A percentile compares a stretch with the other conserved stretches of the same genome.
Evolutionary conservation across 2,113 vertebrate genomes (phyloP).

Genomic region (Daubentonia madagascariensis): DNA sequence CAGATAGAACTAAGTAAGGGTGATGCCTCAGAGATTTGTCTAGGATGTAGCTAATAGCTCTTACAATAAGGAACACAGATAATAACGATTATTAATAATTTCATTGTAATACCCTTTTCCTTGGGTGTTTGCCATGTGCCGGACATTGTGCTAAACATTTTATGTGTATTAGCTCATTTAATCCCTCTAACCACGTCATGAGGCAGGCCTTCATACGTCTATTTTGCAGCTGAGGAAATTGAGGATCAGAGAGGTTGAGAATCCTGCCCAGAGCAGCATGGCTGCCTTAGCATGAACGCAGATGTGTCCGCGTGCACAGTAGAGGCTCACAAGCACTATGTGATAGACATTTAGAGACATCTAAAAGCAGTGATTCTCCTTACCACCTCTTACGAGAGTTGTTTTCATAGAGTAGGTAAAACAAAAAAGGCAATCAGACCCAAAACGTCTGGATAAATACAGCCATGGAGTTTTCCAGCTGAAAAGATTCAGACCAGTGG

Average conservation of each 20-base stretch:
- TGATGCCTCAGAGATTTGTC: not conserved
- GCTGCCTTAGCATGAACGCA: not conserved
- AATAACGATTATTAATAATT: not conserved
- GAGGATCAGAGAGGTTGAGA: not conserved
- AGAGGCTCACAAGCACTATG: not conserved
- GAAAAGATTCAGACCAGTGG: not conserved
- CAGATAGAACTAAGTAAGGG: not conserved
- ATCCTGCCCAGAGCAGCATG: not conserved
- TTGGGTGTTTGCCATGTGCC: not conserved
- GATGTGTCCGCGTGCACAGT: not conserved
- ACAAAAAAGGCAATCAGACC: not conserved
- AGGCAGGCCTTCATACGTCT: not conserved
- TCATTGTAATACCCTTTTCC: not conserved
- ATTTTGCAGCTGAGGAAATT: not conserved
- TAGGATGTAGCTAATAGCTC: not conserved
- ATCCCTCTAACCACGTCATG: not conserved
- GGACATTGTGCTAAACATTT: not conserved
- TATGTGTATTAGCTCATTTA: not conserved
- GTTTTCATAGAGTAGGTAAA: not conserved
- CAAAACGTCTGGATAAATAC: not conserved
- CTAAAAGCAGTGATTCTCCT: not conserved
- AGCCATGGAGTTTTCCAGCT: not conserved
- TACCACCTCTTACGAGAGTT: not conserved
- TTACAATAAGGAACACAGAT: not conserved
- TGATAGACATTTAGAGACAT: not conserved